Conservation (phyloP, 2,888 invertebrate species). For the Hypolimnas misippus region DNA sequence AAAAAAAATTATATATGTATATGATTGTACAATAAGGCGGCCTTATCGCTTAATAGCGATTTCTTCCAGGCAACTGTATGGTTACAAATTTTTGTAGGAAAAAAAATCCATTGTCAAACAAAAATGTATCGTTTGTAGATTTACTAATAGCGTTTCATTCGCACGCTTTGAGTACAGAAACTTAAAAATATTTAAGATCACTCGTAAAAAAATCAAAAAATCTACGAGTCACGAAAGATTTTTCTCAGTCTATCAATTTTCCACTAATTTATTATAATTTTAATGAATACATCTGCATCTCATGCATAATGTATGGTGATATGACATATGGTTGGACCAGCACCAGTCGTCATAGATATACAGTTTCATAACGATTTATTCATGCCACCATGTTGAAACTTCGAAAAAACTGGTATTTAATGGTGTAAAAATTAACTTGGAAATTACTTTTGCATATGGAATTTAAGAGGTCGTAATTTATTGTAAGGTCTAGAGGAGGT, state of each 20-base stretch:
- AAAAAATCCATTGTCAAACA: too few relatives aligned
- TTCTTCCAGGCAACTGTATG: too few relatives aligned
- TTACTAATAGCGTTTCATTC: too few relatives aligned
- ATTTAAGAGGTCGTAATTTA: neutral
- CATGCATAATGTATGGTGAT: constrained; percentile 34
- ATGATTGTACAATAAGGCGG: too few relatives aligned
- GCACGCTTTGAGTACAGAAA: too few relatives aligned
- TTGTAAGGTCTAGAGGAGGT: neutral
- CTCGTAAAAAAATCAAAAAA: neutral
- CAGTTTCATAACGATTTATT: constrained; percentile 40
- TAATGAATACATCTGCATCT: constrained; percentile 41
- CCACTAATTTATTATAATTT: constrained; percentile 31
- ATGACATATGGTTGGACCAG: constrained; percentile 41
- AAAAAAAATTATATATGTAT: too few relatives aligned
- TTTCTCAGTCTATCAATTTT: constrained; percentile 34
- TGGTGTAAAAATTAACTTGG: constrained; percentile 11
- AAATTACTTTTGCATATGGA: neutral
- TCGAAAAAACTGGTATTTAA: constrained; percentile 7
- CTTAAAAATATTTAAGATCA: neutral
- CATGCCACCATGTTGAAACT: constrained; percentile 36
- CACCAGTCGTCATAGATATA: constrained; percentile 20
- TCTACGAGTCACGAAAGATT: constrained; percentile 5
- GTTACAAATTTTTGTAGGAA: too few relatives aligned
- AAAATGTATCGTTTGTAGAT: too few relatives aligned
- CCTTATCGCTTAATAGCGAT: too few relatives aligned